A percentile compares a stretch with the other conserved stretches of the same genome.
Conservation (phyloP, 2,113 vertebrate genomes). For the Phyllostomus hastatus region DNA sequence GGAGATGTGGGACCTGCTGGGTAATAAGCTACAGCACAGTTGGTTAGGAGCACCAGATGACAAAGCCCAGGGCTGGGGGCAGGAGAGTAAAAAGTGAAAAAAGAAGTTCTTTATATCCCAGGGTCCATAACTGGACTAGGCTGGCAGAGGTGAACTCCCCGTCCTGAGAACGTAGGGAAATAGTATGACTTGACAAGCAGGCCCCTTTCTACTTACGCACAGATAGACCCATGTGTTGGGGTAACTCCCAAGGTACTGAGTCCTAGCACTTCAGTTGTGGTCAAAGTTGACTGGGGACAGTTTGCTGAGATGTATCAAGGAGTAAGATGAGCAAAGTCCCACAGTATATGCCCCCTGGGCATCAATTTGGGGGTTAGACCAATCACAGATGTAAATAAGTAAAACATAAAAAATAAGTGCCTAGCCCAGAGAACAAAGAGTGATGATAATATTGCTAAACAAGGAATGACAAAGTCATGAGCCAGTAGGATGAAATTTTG, state of each 20-base stretch:
- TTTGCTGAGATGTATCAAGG: background rate
- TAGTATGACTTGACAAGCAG: background rate
- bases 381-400: background rate
- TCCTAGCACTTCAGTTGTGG: background rate
- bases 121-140: background rate
- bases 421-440: background rate
- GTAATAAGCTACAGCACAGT: background rate
- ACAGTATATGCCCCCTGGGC: background rate
- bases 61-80: background rate
- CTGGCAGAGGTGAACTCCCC: background rate
- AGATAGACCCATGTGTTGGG: accelerated
- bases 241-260: background rate
- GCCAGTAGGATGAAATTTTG: background rate
- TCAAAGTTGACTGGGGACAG: background rate
- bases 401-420: background rate
- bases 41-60: background rate
- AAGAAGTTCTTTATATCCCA: background rate
- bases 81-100: background rate
- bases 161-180: background rate
- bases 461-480: background rate
- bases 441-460: background rate
- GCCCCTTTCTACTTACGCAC: background rate
- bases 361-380: background rate
- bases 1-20: background rate
- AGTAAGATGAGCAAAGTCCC: background rate